A percentile compares a stretch with the other conserved stretches of the same genome.
Conservation (phyloP, 92 coral and sea anemone genomes). For the Parazoanthus atlanticus region DNA sequence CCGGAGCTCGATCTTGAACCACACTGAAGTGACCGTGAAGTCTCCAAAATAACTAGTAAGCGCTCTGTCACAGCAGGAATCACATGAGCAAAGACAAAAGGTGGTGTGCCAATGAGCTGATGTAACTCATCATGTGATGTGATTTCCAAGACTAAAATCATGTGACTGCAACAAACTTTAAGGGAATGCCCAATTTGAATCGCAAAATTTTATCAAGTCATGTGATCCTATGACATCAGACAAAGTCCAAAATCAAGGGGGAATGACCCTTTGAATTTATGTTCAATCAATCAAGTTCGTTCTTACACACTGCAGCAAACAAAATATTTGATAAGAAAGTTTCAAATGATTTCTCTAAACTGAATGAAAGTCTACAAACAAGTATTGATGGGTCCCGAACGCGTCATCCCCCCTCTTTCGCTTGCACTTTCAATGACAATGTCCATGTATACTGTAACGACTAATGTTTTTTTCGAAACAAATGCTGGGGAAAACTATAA, state of each 20-base stretch:
- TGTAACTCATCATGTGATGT: constrained; percentile 20
- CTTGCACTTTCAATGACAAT: too few species aligned
- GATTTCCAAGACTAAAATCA: neutral
- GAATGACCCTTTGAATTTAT: neutral
- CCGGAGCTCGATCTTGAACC: neutral
- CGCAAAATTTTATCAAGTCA: neutral
- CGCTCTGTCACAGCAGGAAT: neutral
- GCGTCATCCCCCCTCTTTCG: too few species aligned
- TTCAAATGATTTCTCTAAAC: neutral
- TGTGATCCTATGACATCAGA: constrained; percentile 12
- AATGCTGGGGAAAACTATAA: too few species aligned
- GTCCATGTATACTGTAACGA: too few species aligned
- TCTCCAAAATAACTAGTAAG: neutral
- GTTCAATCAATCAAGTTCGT: too few species aligned
- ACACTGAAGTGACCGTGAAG: neutral
- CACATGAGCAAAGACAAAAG: constrained; percentile 25
- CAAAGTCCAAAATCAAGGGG: neutral
- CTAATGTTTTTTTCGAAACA: too few species aligned
- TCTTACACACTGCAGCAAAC: neutral
- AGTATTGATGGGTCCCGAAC: neutral
- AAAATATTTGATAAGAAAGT: too few species aligned
- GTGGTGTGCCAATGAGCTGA: neutral
- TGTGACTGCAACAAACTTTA: neutral
- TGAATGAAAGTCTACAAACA: neutral
- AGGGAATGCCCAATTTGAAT: constrained; percentile 3